Evolutionary conservation across 2,797 vertebrate genomes (phyloP).

Genomic region (Micropoecilia bifurca): DNA sequence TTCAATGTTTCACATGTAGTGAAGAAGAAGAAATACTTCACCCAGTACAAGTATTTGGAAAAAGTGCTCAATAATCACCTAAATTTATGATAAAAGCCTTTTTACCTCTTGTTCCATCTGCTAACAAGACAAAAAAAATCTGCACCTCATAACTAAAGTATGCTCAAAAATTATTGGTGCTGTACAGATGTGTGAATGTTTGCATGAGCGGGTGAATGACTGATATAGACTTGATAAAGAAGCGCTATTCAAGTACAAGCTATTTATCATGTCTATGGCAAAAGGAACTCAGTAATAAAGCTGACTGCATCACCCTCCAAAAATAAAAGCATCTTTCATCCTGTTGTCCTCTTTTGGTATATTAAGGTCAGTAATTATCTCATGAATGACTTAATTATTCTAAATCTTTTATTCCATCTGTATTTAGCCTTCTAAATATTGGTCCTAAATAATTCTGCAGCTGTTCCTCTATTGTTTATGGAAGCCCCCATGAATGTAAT

Average conservation of each 20-base stretch:
- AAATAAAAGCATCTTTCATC: background rate
- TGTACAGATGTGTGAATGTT: background rate
- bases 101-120: background rate
- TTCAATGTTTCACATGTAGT: background rate
- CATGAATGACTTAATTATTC: background rate
- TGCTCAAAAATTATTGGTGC: background rate
- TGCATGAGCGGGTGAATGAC: too few relatives aligned
- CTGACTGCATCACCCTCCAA: background rate
- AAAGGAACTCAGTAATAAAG: background rate
- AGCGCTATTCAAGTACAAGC: too few relatives aligned
- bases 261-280: background rate
- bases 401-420: background rate
- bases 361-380: background rate
- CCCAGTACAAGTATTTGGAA: background rate
- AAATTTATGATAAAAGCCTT: too few relatives aligned
- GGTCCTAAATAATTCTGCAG: background rate
- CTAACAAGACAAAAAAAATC: background rate
- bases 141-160: background rate
- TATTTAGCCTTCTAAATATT: background rate
- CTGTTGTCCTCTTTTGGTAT: background rate
- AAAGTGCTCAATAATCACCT: background rate
- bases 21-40: background rate
- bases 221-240: too few relatives aligned
- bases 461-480: background rate
- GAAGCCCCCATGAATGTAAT: background rate